Percentiles rank a stretch among this genome's conserved stretches.
These are phyloP conservation scores for Umimayanthus kanabou DNA, from an alignment of 92 coral and sea anemone genomes.

Conservation along the genomic window DNA sequence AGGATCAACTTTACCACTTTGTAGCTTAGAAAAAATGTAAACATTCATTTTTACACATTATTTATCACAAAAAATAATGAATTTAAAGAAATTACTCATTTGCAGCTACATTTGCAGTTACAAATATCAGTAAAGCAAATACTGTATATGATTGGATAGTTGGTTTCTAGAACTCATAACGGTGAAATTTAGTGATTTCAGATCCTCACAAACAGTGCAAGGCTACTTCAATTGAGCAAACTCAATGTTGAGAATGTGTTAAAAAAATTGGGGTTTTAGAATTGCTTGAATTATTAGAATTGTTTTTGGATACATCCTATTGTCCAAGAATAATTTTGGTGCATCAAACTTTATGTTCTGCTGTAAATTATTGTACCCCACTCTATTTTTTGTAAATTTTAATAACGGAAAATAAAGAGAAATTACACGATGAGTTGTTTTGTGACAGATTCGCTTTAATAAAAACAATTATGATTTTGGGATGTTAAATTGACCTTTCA, in stretches of 20 bases:
- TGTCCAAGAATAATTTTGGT: not conserved
- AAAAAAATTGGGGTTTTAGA: not conserved
- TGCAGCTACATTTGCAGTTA: not conserved
- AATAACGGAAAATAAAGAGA: not conserved
- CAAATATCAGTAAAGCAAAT: no score
- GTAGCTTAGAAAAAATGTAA: no score
- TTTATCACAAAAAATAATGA: no score
- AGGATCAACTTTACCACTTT: not conserved
- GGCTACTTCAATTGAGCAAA: no score
- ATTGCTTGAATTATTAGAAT: not conserved
- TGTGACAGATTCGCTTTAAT: not conserved
- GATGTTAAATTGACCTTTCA: no score
- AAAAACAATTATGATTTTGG: no score
- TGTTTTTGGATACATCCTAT: not conserved
- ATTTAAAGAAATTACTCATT: not conserved
- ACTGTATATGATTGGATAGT: no score
- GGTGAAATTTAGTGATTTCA: no score
- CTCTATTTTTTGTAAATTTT: slow-evolving; percentile 12
- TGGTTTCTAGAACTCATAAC: no score
- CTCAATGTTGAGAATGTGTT: no score
- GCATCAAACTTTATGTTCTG: not conserved
- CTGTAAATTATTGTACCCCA: slow-evolving; percentile 22
- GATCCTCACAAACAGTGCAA: no score
- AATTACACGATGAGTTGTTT: not conserved
- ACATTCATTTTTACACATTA: not conserved